A percentile compares a stretch with the other conserved stretches of the same genome.
These are phyloP conservation scores for Agrenia bidenticulata DNA, from an alignment of 2,888 invertebrate species.

Conservation along the genomic window DNA sequence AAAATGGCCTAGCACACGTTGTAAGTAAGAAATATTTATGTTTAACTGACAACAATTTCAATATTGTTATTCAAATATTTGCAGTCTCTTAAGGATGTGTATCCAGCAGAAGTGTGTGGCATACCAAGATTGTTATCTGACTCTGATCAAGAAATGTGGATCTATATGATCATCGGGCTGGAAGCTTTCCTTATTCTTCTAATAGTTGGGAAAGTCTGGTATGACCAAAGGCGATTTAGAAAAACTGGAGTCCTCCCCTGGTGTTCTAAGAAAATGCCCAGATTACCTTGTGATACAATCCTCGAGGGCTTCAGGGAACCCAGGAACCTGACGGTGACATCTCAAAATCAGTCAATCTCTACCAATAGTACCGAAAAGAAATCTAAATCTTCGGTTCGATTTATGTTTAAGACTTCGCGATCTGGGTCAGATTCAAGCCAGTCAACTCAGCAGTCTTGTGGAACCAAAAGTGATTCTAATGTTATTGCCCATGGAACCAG, in stretches of 20 bases:
- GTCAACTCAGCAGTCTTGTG: neutral
- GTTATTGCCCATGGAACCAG: too few species aligned
- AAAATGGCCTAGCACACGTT: neutral
- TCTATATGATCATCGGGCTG: constrained; percentile 76
- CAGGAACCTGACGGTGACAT: neutral
- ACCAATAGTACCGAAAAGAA: neutral
- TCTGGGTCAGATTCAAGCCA: neutral
- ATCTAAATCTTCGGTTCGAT: neutral
- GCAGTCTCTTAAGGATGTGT: constrained; percentile 22
- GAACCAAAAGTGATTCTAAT: too few species aligned
- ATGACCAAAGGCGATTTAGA: constrained; percentile 86
- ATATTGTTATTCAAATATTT: constrained; percentile 7
- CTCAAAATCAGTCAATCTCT: neutral
- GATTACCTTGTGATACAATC: constrained; percentile 75
- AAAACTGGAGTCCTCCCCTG: constrained; percentile 83
- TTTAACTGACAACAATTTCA: too few species aligned
- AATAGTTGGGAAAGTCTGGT: constrained; percentile 73
- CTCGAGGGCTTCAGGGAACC: constrained; percentile 28
- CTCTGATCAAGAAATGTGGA: constrained; percentile 55
- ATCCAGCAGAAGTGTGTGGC: constrained; percentile 21
- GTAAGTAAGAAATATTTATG: too few species aligned
- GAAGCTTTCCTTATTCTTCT: constrained; percentile 72
- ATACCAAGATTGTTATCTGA: constrained; percentile 54
- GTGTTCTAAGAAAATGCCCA: constrained; percentile 87
- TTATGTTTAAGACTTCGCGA: neutral